Evolutionary conservation across 1,140 invertebrate species (phyloP).

Genomic region (Nylanderia fulva): DNA sequence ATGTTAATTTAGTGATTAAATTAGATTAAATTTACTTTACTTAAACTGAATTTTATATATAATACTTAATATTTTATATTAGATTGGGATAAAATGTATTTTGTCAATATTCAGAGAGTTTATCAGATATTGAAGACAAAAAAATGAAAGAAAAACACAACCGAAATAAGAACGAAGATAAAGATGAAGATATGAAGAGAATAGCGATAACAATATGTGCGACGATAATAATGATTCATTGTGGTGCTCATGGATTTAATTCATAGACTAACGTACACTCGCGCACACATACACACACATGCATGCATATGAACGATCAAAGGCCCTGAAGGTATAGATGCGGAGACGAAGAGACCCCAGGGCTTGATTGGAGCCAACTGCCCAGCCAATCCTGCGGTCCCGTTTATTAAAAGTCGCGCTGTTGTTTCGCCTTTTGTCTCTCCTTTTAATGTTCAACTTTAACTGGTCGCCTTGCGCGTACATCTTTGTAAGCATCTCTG

Average conservation of each 20-base stretch:
- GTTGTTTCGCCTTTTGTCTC: constrained; percentile 84
- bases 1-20: neutral
- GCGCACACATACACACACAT: neutral
- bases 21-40: neutral
- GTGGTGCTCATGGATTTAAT: constrained; percentile 66
- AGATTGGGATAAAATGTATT: neutral
- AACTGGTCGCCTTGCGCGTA: constrained; percentile 70
- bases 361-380: constrained; percentile 85
- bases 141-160: neutral
- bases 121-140: neutral
- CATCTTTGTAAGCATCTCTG: constrained; percentile 54
- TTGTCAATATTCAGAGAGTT: neutral
- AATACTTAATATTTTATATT: no score
- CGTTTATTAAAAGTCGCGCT: constrained; percentile 83
- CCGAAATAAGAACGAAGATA: constrained; percentile 9
- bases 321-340: constrained; percentile 61
- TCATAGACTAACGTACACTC: constrained; percentile 12
- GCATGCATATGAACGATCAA: constrained; percentile 56
- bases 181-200: constrained; percentile 8
- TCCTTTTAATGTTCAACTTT: constrained; percentile 78
- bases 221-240: constrained; percentile 70
- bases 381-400: constrained; percentile 81
- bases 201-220: constrained; percentile 60
- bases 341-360: constrained; percentile 76
- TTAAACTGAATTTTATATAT: neutral